phyloP scores from a whole-genome alignment of 2,113 vertebrate genomes.

The Pluvianellus socialis region DNA sequence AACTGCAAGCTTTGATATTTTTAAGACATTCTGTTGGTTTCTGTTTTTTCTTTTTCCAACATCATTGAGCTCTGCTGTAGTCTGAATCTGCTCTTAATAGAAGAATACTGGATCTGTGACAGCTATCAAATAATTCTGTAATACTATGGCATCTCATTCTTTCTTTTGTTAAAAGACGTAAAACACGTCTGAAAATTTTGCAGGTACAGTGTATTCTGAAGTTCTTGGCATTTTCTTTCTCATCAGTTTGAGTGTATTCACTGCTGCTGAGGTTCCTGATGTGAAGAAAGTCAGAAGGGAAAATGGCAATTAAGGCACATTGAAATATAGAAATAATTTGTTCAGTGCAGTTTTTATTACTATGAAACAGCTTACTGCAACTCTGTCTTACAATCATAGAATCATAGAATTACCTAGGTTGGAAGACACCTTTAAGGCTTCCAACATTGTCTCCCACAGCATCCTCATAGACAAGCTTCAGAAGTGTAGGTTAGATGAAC shows the following conservation, averaged over 20 bases:
- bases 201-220: background rate
- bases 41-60: background rate
- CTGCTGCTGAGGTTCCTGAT: background rate
- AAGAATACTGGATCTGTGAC: background rate
- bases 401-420: no score
- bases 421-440: no score
- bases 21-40: background rate
- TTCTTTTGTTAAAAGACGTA: background rate
- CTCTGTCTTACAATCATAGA: no score
- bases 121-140: background rate
- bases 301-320: background rate
- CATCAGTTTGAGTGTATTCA: background rate
- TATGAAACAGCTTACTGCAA: background rate
- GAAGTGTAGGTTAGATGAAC: no score
- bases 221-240: background rate
- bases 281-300: background rate
- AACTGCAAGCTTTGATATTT: background rate
- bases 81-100: background rate
- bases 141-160: accelerated
- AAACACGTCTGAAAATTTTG: background rate
- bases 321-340: constrained; percentile 6
- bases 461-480: no score
- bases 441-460: no score
- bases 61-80: background rate
- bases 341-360: background rate